Evolutionary conservation across 2,888 invertebrate genomes (phyloP), one percentile per base, ranked within the genome.

Genomic region (Abrostola triplasia): DNA sequence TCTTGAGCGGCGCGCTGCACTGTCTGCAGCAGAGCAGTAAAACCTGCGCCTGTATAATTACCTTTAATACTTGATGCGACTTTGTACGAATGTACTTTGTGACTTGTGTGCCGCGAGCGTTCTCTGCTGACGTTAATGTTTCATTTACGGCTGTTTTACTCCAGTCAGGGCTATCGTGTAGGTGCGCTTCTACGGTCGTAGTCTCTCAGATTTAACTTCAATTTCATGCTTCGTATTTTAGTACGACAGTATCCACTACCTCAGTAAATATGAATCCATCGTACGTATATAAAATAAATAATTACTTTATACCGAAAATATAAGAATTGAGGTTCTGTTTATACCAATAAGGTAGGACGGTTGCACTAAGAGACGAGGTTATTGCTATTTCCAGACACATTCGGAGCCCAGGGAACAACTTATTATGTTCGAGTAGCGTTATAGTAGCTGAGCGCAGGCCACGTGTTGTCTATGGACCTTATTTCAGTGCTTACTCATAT

Each of bases 11-110:
- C n/a, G n/a, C 24, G 42, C 41, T 61, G 53, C 74, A 62, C n/a
- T 42, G 49, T 44, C 36, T 47, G 50, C 70, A 60, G 11, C 7
- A n/a, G 24, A 13, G 37, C 54, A 52, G 60, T 61, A 48, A 40
- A 41, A 35, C 47, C 42, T 10, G 59, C 13, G 42, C 59, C 48
- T 47, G 54, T 53, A 53, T 57, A 47, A 62, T 67, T 55, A 59
- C 49, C 53, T 61, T 67, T 59, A 70, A 67, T 70, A 62, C 42
- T 67, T 70, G 49, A 73, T 73, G 59, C 36, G 53, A 37, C 47
- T 50, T 53, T 50, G 51, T 48, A 40, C 54, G 42, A 67, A 64
- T 56, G 57, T 59, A 40, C 48, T 70, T 64, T 61, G 70, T 37
- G 63, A 70, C 35, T 41, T 12, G 61, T 57, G 58, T 11, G 58